Evolutionary conservation across 2,113 vertebrate genomes (phyloP), one percentile per base, ranked within the genome.

Genomic region (Pseudopodoces humilis): DNA sequence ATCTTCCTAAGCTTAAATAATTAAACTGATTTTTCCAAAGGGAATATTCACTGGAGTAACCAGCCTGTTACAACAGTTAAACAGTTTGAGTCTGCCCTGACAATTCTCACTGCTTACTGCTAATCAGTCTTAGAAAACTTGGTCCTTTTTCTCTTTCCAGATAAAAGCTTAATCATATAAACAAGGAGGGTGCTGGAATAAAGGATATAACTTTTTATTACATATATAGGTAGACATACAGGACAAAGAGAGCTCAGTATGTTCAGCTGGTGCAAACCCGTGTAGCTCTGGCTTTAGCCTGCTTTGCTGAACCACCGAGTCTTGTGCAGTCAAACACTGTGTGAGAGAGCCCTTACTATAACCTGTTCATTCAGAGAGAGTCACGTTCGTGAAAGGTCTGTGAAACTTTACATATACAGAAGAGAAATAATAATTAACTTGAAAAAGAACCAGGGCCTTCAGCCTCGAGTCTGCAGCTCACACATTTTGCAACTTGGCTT

Each of bases 401-500:
- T 65, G 37, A 44, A 90, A 69, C 18, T 43, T 52, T 8, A 20
- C 25, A 10, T 11, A 22, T 21, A 43, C 5, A 59, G 41, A 44
- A 46, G 50, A 43, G 20, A 86, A 77, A 68, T 11, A 41, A 68
- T 16, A 33, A 43, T 41, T 39, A 46, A n/a, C 74, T 56, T 47
- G 50, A 9, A 33, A 79, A 53, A 63, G 70, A 53, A 23, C 5
- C 7, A 13, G 8, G 9, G 56, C 15, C 80, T 49, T 30, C 53
- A 68, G 2, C 47, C 49, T 87, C 6, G 21, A 23, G 4, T 20
- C 21, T 83, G 86, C 58, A n/a, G 85, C 62, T 28, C 25, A 24
- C 25, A 3, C 9, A 4, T 43, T 46, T 22, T 74, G 49, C 64
- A 46, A 0, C 17, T 19, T 8, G 3, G 13, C 33, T 41, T 1